Conservation (phyloP, 2,797 vertebrate genomes). For the Galaxias olidus region DNA sequence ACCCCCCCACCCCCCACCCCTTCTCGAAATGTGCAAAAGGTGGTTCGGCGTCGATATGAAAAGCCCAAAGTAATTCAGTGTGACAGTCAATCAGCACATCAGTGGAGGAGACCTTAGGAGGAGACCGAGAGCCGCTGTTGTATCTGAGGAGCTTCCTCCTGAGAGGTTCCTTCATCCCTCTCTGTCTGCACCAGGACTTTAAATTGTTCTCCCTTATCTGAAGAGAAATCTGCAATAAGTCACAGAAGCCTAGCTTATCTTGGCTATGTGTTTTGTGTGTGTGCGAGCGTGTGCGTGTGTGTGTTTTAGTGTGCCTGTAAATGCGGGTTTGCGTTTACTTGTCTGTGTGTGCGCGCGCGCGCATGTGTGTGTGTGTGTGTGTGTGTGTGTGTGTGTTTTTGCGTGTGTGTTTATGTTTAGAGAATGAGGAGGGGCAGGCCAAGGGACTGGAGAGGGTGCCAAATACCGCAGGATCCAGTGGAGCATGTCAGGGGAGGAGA, state of each 20-base stretch:
- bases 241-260: conserved; percentile 69
- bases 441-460: conserved; percentile 62
- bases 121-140: neutral
- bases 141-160: conserved; percentile 26
- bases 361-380: conserved; percentile 15
- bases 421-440: conserved; percentile 29
- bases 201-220: conserved; percentile 67
- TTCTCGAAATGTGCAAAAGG: conserved; percentile 61
- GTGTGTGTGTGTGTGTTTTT: conserved; percentile 28
- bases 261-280: conserved; percentile 35
- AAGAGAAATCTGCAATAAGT: conserved; percentile 74
- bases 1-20: too few relatives aligned
- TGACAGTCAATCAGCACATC: too few relatives aligned
- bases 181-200: conserved; percentile 53
- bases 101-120: too few relatives aligned
- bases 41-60: conserved; percentile 56
- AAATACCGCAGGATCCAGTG: conserved; percentile 67
- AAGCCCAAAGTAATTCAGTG: conserved; percentile 53
- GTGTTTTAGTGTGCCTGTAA: conserved; percentile 24
- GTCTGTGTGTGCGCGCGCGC: conserved; percentile 9
- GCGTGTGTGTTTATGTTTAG: conserved; percentile 26
- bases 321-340: conserved; percentile 26
- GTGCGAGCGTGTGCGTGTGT: conserved; percentile 17
- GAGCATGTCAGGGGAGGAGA: conserved; percentile 66
- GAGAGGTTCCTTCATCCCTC: conserved; percentile 38